Percentiles rank a stretch among this genome's conserved stretches.
Evolutionary conservation across 1,140 invertebrate species (phyloP).

Genomic region (Neodiprion fabricii): DNA sequence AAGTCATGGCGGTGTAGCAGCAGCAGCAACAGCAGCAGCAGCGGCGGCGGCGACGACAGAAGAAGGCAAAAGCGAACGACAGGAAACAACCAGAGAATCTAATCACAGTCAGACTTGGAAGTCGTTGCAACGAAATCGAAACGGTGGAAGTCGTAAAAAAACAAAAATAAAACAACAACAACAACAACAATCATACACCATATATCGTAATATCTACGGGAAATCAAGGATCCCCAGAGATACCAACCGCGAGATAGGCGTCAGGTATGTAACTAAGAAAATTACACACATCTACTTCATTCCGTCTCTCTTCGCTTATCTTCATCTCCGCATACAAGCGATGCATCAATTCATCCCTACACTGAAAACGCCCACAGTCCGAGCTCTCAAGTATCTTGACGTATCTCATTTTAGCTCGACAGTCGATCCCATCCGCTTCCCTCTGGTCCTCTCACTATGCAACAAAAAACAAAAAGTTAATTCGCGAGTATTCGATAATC

Average conservation of each 20-base stretch:
- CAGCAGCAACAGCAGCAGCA: not conserved
- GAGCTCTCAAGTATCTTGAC: no score
- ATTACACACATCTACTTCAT: not conserved
- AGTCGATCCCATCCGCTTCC: no score
- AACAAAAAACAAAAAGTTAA: no score
- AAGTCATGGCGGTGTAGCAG: conserved; percentile 6
- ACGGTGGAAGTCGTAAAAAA: no score
- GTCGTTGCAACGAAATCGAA: not conserved
- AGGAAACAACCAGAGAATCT: not conserved
- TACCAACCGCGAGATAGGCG: not conserved
- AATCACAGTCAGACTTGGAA: not conserved
- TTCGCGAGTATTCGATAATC: no score
- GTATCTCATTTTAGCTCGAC: no score
- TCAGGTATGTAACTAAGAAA: not conserved
- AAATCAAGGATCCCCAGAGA: not conserved
- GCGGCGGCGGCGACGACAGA: not conserved
- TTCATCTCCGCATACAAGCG: not conserved
- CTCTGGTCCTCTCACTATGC: no score
- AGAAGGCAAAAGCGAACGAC: not conserved
- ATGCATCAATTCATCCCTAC: not conserved
- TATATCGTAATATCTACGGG: not conserved
- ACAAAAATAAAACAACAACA: not conserved
- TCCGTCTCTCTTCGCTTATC: not conserved
- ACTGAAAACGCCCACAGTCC: no score
- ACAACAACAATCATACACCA: not conserved